Conservation (phyloP, 1,140 invertebrate genomes). For the Hydropsyche tenuis region DNA sequence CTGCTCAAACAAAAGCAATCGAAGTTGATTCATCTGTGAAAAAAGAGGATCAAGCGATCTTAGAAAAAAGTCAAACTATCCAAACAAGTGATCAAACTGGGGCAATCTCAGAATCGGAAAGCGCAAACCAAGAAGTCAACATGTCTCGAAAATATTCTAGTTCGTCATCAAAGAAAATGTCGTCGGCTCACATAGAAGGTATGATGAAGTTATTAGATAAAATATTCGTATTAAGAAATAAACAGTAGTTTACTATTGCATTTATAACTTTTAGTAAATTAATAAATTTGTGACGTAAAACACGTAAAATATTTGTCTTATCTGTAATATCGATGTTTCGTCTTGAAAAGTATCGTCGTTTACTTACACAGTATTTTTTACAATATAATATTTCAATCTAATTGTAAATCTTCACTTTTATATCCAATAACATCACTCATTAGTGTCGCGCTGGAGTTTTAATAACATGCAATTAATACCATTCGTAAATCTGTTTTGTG, state of each 20-base stretch:
- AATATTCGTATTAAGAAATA: background rate
- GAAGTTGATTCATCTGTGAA: constrained; percentile 7
- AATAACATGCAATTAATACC: constrained; percentile 44
- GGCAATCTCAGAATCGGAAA: constrained; percentile 53
- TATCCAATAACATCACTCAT: constrained; percentile 42
- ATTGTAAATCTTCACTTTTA: background rate
- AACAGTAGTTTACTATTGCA: background rate
- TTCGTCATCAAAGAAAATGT: constrained; percentile 57
- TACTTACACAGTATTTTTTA: background rate
- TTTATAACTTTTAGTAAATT: constrained; percentile 14
- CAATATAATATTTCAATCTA: background rate
- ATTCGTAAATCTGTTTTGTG: constrained; percentile 35
- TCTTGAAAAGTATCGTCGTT: background rate
- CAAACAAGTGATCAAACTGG: constrained; percentile 38
- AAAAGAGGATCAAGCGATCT: background rate
- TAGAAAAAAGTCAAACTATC: constrained; percentile 1
- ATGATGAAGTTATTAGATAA: constrained; percentile 36
- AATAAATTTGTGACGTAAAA: constrained; percentile 1
- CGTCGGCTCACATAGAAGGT: constrained; percentile 65
- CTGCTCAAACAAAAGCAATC: constrained; percentile 1
- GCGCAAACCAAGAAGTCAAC: constrained; percentile 61
- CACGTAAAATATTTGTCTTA: background rate
- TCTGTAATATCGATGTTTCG: constrained; percentile 22
- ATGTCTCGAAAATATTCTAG: constrained; percentile 66
- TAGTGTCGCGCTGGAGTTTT: constrained; percentile 35